Base-by-base conservation (phyloP, 2,797 vertebrate genomes). In the Gymnopithys bicolor region DNA sequence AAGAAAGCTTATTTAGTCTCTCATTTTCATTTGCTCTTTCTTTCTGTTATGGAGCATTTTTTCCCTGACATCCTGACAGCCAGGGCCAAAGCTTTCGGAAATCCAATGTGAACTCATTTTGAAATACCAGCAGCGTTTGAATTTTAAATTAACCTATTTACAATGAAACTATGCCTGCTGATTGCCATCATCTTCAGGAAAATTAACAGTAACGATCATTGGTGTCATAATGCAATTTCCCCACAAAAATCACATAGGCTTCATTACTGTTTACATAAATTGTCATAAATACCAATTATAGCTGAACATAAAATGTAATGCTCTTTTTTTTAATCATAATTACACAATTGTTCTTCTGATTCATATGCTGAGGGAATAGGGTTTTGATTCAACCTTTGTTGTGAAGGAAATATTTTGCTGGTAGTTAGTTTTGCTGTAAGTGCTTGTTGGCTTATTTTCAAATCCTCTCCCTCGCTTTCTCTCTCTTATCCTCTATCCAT, bases 201-300 rank as follows among this genome's bases (percentile, higher is more conserved):
- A 98, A 98, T 98, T 98, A 98, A 98, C 98, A 98, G 97, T 98
- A 98, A 98, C 94, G 97, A 98, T 98, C 98, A 97, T 98, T 98
- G 97, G 97, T 98, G 97, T 98, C 97, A 98, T 98, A 98, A 98
- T 98, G 98, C 96, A 98, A 98, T 98, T 98, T 98, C 97, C 97
- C 95, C 32, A 5, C 97, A 98, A 98, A 98, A 98, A 98, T 98
- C 97, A 97, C 97, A 98, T 97, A 97, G 97, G 96, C 97, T 98
- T 98, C 97, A 98, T 98, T 98, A 98, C 98, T 98, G 98, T 98
- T 98, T 98, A 98, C 98, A 98, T 98, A 98, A 98, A 98, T 98
- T 98, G 98, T 98, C 97, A 98, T 98, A 98, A 98, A 98, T 98
- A 98, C 97, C 98, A 98, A 98, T 98, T 98, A 98, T 97, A 97